Percentiles rank a stretch among this genome's conserved stretches.
These are phyloP conservation scores for Proisotoma minuta DNA, from an alignment of 2,888 invertebrate genomes.

Conservation along the genomic window DNA sequence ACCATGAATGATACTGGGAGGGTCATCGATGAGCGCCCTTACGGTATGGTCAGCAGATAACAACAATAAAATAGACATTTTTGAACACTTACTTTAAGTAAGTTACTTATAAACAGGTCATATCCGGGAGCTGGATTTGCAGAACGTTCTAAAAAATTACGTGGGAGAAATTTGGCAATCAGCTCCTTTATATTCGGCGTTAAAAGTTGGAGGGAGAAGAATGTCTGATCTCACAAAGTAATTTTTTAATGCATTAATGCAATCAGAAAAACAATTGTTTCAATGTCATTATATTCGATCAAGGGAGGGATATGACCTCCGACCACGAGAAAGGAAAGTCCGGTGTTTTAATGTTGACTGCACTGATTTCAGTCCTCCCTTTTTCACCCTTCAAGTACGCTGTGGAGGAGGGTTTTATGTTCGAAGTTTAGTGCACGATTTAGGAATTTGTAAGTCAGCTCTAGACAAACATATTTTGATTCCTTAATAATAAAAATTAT, in stretches of 20 bases:
- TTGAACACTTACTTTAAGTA: neutral
- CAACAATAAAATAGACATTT: neutral
- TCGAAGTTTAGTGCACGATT: constrained; percentile 41
- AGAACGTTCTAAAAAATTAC: constrained; percentile 37
- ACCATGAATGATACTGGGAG: constrained; percentile 48
- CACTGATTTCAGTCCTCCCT: constrained; percentile 43
- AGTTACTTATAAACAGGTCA: constrained; percentile 44
- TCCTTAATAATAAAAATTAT: too few species aligned
- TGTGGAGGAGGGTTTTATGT: constrained; percentile 45
- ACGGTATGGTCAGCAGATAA: constrained; percentile 38
- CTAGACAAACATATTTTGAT: too few species aligned
- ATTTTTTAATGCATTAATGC: neutral
- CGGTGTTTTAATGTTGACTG: constrained; percentile 44
- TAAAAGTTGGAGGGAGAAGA: constrained; percentile 43
- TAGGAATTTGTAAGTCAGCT: constrained; percentile 38
- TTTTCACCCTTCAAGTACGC: constrained; percentile 41
- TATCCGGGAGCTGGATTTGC: constrained; percentile 40
- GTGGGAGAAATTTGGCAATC: constrained; percentile 47
- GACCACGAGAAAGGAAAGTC: constrained; percentile 43
- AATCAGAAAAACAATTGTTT: constrained; percentile 2
- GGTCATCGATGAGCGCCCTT: constrained; percentile 44
- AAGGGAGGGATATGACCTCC: constrained; percentile 44
- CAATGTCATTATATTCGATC: constrained; percentile 2
- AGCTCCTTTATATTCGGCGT: constrained; percentile 47
- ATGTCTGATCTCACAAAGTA: constrained; percentile 47